Evolutionary conservation across 2,113 vertebrate species (phyloP).

Genomic region (Sialia sialis): DNA sequence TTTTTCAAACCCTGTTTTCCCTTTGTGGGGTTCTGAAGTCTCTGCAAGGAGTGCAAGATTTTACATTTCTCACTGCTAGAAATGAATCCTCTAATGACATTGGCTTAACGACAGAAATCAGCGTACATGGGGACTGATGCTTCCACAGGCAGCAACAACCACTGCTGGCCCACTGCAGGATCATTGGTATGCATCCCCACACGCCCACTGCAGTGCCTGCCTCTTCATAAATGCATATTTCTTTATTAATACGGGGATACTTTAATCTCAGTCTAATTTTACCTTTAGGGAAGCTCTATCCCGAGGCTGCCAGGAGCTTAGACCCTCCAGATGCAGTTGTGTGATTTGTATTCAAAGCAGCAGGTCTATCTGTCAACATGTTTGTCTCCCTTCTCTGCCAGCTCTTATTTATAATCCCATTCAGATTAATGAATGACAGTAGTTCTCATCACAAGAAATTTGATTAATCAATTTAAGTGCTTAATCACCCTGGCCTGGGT

Average conservation of each 20-base stretch:
- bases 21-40: neutral
- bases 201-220: neutral
- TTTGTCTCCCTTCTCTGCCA: constrained; percentile 73
- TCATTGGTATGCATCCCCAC: constrained; percentile 7
- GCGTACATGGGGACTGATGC: neutral
- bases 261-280: constrained; percentile 68
- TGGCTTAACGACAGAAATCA: neutral
- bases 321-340: constrained; percentile 48
- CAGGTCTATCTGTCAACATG: constrained; percentile 70
- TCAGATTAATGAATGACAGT: constrained; percentile 84
- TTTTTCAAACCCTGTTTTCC: constrained; percentile 44
- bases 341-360: constrained; percentile 70
- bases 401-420: constrained; percentile 82
- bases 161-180: neutral
- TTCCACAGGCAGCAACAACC: neutral
- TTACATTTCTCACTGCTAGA: neutral
- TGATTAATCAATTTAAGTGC: constrained; percentile 86
- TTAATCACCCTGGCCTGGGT: constrained; percentile 74
- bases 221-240: constrained; percentile 9
- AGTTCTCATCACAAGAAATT: constrained; percentile 82
- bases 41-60: neutral
- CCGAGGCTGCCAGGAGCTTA: constrained; percentile 31
- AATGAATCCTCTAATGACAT: neutral
- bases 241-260: constrained; percentile 63
- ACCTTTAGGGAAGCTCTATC: constrained; percentile 68